These are phyloP conservation scores for Melopsittacus undulatus DNA, from an alignment of 2,797 vertebrate genomes.

Conservation along the genomic window DNA sequence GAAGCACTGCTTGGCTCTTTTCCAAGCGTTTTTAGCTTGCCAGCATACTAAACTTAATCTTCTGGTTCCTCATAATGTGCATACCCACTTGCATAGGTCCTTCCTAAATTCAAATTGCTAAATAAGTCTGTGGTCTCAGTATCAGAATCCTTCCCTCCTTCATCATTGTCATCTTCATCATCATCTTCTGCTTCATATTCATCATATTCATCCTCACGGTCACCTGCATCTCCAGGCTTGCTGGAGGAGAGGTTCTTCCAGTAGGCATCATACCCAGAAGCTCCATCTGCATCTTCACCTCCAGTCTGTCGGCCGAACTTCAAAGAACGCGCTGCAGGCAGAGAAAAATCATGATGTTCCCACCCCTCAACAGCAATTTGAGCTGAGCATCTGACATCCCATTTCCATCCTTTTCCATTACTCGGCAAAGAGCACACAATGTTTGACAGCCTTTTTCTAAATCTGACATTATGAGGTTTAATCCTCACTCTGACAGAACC, in stretches of 20 bases:
- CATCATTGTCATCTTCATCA: conserved; percentile 82
- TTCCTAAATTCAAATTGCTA: conserved; percentile 84
- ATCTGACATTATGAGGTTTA: neutral
- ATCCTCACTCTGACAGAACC: neutral
- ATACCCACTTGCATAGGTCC: conserved; percentile 84
- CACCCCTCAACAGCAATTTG: neutral
- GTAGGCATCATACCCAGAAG: conserved; percentile 89
- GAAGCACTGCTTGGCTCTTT: neutral
- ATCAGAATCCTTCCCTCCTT: conserved; percentile 83
- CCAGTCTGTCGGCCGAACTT: conserved; percentile 93
- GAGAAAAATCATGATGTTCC: neutral
- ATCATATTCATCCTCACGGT: conserved; percentile 75
- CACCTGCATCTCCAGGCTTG: conserved; percentile 69
- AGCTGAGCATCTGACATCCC: neutral
- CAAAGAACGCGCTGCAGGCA: conserved; percentile 86
- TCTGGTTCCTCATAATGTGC: conserved; percentile 81
- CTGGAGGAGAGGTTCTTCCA: conserved; percentile 88
- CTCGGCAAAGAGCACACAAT: neutral
- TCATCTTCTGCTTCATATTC: conserved; percentile 84
- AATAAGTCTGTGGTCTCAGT: conserved; percentile 77
- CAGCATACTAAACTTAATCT: conserved; percentile 42
- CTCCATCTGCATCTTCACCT: conserved; percentile 81
- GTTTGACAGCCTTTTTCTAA: neutral
- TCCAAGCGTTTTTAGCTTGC: neutral
- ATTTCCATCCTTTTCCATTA: neutral